phyloP scores from a whole-genome alignment of 92 coral and sea anemone species.

The Actinernus sp. region DNA sequence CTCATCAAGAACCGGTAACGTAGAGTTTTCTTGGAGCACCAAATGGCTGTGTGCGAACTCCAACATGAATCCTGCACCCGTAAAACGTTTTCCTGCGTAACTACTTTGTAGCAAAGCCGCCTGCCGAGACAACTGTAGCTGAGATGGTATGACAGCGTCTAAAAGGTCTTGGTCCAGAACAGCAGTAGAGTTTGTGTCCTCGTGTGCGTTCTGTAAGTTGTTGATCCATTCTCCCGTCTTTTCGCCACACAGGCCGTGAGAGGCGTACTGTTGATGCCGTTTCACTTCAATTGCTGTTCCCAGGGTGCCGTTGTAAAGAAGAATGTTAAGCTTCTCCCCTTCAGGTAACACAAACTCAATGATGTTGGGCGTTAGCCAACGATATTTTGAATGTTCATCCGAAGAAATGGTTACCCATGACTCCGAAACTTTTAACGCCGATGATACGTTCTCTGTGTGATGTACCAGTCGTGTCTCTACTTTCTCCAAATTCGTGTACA shows the following conservation, averaged over 20 bases:
- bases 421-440: conserved; percentile 1
- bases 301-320: conserved; percentile 55
- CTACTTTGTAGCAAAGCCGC: conserved; percentile 14
- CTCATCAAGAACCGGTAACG: conserved; percentile 52
- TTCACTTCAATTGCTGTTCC: conserved; percentile 59
- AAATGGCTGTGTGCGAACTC: conserved; percentile 25
- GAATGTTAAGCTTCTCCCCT: conserved; percentile 18
- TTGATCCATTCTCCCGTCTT: conserved; percentile 23
- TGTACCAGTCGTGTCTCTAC: conserved; percentile 12
- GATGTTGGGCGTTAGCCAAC: conserved; percentile 59
- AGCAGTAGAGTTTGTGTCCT: neutral
- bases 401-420: conserved; percentile 45
- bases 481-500: neutral
- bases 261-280: conserved; percentile 8
- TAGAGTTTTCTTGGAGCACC: conserved; percentile 11
- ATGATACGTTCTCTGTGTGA: neutral
- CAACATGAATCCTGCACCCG: conserved; percentile 74
- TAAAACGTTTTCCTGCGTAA: conserved; percentile 18
- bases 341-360: conserved; percentile 41
- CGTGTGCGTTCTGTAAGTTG: conserved; percentile 1
- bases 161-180: conserved; percentile 27
- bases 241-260: conserved; percentile 53
- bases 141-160: conserved; percentile 10
- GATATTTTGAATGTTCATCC: conserved; percentile 39
- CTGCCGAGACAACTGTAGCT: conserved; percentile 13